Base-by-base conservation (phyloP, 2,888 invertebrate species). In the Leptinotarsa tumamoca region DNA sequence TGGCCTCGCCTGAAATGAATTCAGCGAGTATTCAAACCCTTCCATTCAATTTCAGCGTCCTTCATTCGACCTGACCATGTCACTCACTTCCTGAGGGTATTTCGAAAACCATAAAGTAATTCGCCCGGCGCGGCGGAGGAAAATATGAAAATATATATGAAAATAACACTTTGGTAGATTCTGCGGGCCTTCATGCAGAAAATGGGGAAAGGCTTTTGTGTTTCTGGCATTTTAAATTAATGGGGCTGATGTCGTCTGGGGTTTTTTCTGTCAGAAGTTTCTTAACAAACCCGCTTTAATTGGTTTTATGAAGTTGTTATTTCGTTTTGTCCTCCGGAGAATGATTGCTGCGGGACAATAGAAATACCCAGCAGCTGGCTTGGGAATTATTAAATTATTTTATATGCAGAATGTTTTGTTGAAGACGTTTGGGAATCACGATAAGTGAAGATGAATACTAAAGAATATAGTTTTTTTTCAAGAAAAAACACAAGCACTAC, bases 11-110 rank as follows among this genome's bases (percentile, higher is more conserved):
- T 18, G 43, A 67, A 67, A 74, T 61, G 71, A 71, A 74, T 74
- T 74, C 58, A 68, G 71, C 66, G 43, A 14, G 43, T 49, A 68
- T 33, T 63, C 56, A n/a, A 58, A 52, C 49, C 27, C 50, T 71
- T 58, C 61, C 58, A 68, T 72, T 56, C 4, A 68, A 68, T 72
- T 72, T 72, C 49, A 68, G 54, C 72, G 58, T 58, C 68, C 71
- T 58, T 67, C 15, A 70, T 18, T 70, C 67, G 71, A 23, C 58
- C 71, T 71, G 71, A 68, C 71, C 58, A 52, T 18, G 43, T 63
- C 43, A 63, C 63, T 63, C 63, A 63, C 17, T 63, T 43, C 63
- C 63, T 63, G 63, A 2, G 63, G 63, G 33, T 43, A 33, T 63
- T 27, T 7, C 17, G 43, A 13, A 63, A 43, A 63, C 33, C 63